Conservation (phyloP, 2,797 vertebrate species). For the Crocidura indochinensis region DNA sequence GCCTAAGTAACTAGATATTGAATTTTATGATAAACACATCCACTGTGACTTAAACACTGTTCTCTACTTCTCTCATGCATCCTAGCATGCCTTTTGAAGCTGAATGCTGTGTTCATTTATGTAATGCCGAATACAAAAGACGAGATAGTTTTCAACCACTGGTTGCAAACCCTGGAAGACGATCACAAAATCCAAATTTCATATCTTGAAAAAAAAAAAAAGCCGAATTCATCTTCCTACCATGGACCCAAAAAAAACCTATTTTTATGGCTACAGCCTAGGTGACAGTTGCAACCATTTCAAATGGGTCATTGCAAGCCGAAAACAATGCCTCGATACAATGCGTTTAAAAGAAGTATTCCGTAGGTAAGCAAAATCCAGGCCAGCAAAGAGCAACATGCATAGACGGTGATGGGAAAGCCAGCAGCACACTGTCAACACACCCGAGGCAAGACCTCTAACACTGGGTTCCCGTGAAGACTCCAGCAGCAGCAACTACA, state of each 20-base stretch:
- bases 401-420: constrained; percentile 73
- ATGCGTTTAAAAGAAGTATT: not conserved
- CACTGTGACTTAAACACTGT: not conserved
- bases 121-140: constrained; percentile 77
- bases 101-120: constrained; percentile 16
- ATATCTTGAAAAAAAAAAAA: constrained; percentile 66
- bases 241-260: constrained; percentile 53
- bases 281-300: constrained; percentile 66
- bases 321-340: constrained; percentile 80
- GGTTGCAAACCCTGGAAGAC: constrained; percentile 86
- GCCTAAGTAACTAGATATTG: constrained; percentile 65
- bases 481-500: constrained; percentile 68
- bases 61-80: constrained; percentile 15
- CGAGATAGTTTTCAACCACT: constrained; percentile 86
- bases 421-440: constrained; percentile 55
- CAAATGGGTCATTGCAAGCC: constrained; percentile 51
- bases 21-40: constrained; percentile 73
- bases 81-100: constrained; percentile 67
- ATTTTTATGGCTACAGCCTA: constrained; percentile 17
- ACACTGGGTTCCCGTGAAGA: constrained; percentile 75
- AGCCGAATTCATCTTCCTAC: constrained; percentile 66
- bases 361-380: constrained; percentile 70
- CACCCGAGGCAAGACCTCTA: constrained; percentile 62
- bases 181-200: constrained; percentile 73
- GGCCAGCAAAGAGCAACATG: constrained; percentile 18